These are phyloP conservation scores for Paragorgia papillata DNA, from an alignment of 92 coral and sea anemone species.

Conservation along the genomic window DNA sequence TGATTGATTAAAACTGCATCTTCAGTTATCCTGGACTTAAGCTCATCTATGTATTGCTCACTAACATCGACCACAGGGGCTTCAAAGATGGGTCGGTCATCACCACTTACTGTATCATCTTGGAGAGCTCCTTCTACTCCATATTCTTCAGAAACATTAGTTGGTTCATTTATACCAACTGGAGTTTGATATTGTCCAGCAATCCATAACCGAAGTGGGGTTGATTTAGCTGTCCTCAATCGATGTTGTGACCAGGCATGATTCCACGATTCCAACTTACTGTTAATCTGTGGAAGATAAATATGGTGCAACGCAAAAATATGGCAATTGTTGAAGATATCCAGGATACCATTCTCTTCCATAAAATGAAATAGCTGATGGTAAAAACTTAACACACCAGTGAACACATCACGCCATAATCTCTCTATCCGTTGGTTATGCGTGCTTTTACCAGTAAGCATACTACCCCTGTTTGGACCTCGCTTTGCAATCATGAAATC, in stretches of 20 bases:
- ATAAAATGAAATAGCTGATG: conserved; percentile 40
- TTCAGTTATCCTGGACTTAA: background rate
- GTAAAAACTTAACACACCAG: conserved; percentile 37
- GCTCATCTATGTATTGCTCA: background rate
- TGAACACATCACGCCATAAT: conserved; percentile 41
- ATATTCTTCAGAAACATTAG: conserved; percentile 14
- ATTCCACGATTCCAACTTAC: conserved; percentile 9
- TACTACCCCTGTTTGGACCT: conserved; percentile 42
- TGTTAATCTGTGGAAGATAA: conserved; percentile 25
- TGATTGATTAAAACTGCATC: background rate
- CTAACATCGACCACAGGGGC: background rate
- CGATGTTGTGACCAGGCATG: conserved; percentile 32
- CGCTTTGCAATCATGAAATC: conserved; percentile 39
- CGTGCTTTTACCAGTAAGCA: conserved; percentile 39
- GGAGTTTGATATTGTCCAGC: conserved; percentile 42
- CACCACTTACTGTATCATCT: conserved; percentile 12
- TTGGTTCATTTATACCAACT: conserved; percentile 34
- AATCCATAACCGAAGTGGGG: conserved; percentile 39
- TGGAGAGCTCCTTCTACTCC: conserved; percentile 24
- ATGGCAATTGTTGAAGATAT: conserved; percentile 19
- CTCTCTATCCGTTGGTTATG: no score
- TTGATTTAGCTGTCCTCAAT: conserved; percentile 42
- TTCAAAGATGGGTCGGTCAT: conserved; percentile 21
- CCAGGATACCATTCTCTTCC: conserved; percentile 32
- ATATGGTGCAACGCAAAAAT: conserved; percentile 19